These are phyloP conservation scores for Hyposoter dolosus DNA, from an alignment of 2,888 invertebrate genomes.

Conservation along the genomic window DNA sequence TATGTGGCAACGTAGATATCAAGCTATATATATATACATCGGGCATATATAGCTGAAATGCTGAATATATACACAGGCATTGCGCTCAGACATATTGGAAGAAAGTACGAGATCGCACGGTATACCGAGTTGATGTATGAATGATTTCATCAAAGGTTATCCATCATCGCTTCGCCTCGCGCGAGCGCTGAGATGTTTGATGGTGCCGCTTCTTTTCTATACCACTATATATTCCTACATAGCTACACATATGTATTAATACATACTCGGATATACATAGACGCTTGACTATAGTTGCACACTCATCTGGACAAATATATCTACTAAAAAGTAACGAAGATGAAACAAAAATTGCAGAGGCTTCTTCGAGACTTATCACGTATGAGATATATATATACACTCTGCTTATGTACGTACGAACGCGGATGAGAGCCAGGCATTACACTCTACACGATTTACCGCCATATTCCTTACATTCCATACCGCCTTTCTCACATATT, in stretches of 20 bases:
- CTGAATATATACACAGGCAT: constrained; percentile 16
- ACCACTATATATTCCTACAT: constrained; percentile 39
- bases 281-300: constrained; percentile 28
- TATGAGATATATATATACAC: constrained; percentile 27
- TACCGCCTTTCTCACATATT: constrained; percentile 37
- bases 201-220: constrained; percentile 77
- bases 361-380: constrained; percentile 40
- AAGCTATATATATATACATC: constrained; percentile 16
- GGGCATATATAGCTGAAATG: neutral
- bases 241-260: constrained; percentile 5
- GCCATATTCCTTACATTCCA: constrained; percentile 38
- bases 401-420: constrained; percentile 27
- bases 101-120: constrained; percentile 50
- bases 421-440: constrained; percentile 40
- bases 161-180: constrained; percentile 81
- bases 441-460: constrained; percentile 47
- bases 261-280: constrained; percentile 34
- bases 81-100: constrained; percentile 11
- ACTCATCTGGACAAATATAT: constrained; percentile 50
- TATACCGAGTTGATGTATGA: constrained; percentile 78
- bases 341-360: constrained; percentile 26
- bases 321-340: constrained; percentile 48
- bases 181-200: constrained; percentile 79
- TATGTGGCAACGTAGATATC: constrained; percentile 7
- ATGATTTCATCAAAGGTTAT: constrained; percentile 83